A percentile compares a stretch with the other conserved stretches of the same genome.
phyloP scores from a whole-genome alignment of 2,797 vertebrate genomes.

The Chaetophractus vellerosus region DNA sequence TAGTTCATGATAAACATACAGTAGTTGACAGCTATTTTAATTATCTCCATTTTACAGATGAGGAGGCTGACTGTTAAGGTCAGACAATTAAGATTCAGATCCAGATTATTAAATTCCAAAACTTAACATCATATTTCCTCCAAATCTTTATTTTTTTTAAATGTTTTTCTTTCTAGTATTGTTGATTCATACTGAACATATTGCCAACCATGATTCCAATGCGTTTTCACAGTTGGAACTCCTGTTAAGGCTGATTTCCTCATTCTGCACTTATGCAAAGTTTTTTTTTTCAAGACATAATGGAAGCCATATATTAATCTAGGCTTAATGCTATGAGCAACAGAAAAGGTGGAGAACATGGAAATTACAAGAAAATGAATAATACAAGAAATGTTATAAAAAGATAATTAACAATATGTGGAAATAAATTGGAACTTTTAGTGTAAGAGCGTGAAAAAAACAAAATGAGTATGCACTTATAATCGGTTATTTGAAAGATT shows the following conservation, averaged over 20 bases:
- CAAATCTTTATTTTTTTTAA: not conserved
- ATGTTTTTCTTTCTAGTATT: not conserved
- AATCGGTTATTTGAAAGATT: conserved; percentile 23
- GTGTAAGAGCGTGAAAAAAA: not conserved
- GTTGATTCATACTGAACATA: not conserved
- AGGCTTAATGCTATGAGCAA: not conserved
- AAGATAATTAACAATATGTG: not conserved
- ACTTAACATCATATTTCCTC: not conserved
- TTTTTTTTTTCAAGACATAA: not conserved
- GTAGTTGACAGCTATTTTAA: conserved; percentile 1
- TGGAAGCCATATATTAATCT: not conserved
- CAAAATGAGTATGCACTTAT: not conserved
- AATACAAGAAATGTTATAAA: not conserved
- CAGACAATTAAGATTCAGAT: conserved; percentile 22
- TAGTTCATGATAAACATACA: not conserved
- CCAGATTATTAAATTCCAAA: not conserved
- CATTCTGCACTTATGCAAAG: not conserved
- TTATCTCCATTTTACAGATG: not conserved
- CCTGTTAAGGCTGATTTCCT: not conserved
- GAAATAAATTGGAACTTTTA: not conserved
- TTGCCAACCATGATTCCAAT: not conserved
- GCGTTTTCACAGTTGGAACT: not conserved
- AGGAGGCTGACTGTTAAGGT: not conserved
- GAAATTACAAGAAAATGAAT: not conserved
- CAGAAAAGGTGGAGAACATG: not conserved